phyloP scores from a whole-genome alignment of 2,888 invertebrate genomes.

The Branchellion lobata region DNA sequence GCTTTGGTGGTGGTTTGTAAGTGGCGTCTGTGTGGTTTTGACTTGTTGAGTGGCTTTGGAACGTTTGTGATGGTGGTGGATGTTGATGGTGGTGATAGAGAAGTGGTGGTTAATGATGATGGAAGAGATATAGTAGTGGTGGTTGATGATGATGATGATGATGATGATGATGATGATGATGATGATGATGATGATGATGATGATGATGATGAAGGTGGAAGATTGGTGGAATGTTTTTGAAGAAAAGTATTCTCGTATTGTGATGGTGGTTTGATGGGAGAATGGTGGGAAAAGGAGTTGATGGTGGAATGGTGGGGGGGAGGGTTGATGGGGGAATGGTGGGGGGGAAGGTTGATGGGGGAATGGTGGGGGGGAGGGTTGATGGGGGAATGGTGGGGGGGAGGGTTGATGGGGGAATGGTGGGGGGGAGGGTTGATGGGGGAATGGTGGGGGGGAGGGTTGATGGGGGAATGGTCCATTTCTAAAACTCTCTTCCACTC shows the following conservation, averaged over 20 bases:
- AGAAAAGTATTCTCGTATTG: too few relatives aligned
- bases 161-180: constrained; percentile 34
- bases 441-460: neutral
- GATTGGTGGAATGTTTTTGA: neutral
- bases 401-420: neutral
- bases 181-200: constrained; percentile 36
- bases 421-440: neutral
- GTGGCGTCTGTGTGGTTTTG: too few relatives aligned
- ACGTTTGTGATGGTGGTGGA: neutral
- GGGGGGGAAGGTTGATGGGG: neutral
- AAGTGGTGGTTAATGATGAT: too few relatives aligned
- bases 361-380: neutral
- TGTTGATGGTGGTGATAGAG: too few relatives aligned
- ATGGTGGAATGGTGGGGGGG: neutral
- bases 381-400: neutral
- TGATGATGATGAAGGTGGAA: too few relatives aligned
- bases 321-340: neutral
- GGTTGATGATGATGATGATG: constrained; percentile 39
- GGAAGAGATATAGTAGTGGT: too few relatives aligned
- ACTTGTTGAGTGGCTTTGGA: neutral
- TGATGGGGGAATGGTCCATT: neutral
- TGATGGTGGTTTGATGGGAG: neutral
- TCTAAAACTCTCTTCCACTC: neutral
- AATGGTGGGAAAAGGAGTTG: neutral
- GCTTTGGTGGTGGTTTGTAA: too few relatives aligned